Conservation (phyloP, 2,113 vertebrate genomes). For the Dicrurus megarhynchus region DNA sequence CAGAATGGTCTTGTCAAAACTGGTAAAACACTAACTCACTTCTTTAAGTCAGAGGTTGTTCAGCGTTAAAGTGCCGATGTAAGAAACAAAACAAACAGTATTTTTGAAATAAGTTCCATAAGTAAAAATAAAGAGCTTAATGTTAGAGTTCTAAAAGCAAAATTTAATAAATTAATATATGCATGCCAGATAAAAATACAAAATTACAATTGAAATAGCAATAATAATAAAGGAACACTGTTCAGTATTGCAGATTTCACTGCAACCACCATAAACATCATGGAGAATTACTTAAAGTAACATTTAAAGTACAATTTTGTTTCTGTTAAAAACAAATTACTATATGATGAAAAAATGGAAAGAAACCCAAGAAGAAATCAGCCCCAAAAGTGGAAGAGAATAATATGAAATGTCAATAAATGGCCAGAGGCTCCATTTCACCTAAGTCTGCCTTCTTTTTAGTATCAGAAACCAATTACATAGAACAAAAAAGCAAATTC, state of each 20-base stretch:
- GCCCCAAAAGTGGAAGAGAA: constrained; percentile 28
- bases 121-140: constrained; percentile 4
- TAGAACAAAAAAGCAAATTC: constrained; percentile 79
- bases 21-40: neutral
- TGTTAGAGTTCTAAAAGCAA: constrained; percentile 79
- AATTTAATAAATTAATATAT: constrained; percentile 98
- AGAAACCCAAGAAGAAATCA: constrained; percentile 68
- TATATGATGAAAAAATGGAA: constrained; percentile 60
- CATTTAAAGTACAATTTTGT: constrained; percentile 70
- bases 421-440: constrained; percentile 74
- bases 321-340: constrained; percentile 74
- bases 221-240: constrained; percentile 78
- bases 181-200: constrained; percentile 91
- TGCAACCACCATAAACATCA: constrained; percentile 77
- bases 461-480: constrained; percentile 77
- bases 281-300: constrained; percentile 77
- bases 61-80: neutral
- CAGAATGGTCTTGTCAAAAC: neutral
- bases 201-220: constrained; percentile 81
- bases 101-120: neutral
- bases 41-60: neutral
- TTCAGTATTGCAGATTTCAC: constrained; percentile 76
- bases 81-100: neutral
- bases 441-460: constrained; percentile 47
- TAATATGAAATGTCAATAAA: constrained; percentile 69